Base-by-base conservation (phyloP, 1,140 invertebrate genomes). In the Drosophila gunungcola region DNA sequence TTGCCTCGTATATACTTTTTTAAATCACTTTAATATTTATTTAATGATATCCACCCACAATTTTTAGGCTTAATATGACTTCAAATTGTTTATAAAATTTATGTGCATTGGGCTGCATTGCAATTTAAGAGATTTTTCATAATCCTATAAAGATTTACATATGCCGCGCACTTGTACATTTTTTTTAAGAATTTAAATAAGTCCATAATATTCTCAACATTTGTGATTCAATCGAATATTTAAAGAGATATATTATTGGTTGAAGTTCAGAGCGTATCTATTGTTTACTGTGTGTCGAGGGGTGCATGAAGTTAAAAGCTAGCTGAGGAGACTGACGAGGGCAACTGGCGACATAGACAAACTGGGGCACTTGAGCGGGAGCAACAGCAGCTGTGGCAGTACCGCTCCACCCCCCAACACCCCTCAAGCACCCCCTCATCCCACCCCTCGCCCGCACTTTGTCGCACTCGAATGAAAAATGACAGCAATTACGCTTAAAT, bases 401-500 rank as follows among this genome's bases (percentile, higher is more conserved):
- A 45, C 42, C 21, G 16, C 53, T 36, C 25, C 52, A 27, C 3
- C 27, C 38, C 27, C 42, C n/a, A 1, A 11, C 10, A 12, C 11
- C 11, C 10, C 51, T 16, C 48, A 10, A 13, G 34, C 43, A 34
- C 36, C 13, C 39, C 13, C 27, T 9, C 16, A 11, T 11, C 39
- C 57, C 1, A 13, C 32, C 11, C 6, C 41, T 67, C 9, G 39
- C 36, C 70, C 45, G 16, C 32, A 64, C 52, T 80, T 49, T 56
- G 65, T 62, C 54, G 62, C 78, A 77, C 78, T 89, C 80, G 78
- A 80, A 81, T 82, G 84, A 91, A 89, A 91, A 91, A 91, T 91
- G 83, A 85, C 89, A 91, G 83, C 84, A 91, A 91, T 91, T 91
- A 91, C 78, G 78, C 80, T 89, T 91, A 91, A 91, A 91, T 89